Evolutionary conservation across 2,797 vertebrate genomes (phyloP), one percentile per base, ranked within the genome.

Genomic region (Halcyon smyrnensis): DNA sequence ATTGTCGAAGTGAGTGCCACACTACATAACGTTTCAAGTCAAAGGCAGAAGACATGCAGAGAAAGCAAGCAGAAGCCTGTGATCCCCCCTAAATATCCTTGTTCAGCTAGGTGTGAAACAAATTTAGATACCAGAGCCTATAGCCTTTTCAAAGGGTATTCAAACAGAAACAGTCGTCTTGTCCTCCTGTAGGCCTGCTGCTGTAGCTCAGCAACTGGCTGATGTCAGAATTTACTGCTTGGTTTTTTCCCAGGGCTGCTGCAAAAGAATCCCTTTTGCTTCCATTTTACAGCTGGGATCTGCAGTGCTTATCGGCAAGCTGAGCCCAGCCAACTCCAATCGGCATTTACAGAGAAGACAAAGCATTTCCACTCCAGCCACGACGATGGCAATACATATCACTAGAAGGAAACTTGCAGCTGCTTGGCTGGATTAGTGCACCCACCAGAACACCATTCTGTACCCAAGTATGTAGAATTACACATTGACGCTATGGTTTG

Each of bases 111-210:
- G 91, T 85, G 7, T 95, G 93, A 95, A 97, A 88, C 79, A 95
- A 89, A 96, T 94, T 83, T 93, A 95, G 93, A 93, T 96, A 94
- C 89, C 93, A 95, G 82, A 94, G 73, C 90, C 95, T 91, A 97
- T 77, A 93, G 91, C 71, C 91, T 92, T 93, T 95, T 95, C 87
- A 97, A 78, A 90, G 85, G 79, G 84, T 77, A 95, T 95, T 95
- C 93, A 93, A 89, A 95, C 46, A 89, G 79, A 90, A 95, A 97
- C 80, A 91, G 94, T 80, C 69, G 1, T 90, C 93, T 94, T 96
- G 90, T 95, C 87, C 82, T 92, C 83, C 85, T 57, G 73, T 14
- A 94, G 94, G 79, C 77, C 85, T 90, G 85, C 76, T 81, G 56
- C 94, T 81, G 76, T 9, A 69, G 84, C 85, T 90, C 91, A 91